Percentiles rank a stretch among this genome's conserved stretches.
phyloP scores from a whole-genome alignment of 1,140 invertebrate genomes.

The Acromyrmex heyeri region DNA sequence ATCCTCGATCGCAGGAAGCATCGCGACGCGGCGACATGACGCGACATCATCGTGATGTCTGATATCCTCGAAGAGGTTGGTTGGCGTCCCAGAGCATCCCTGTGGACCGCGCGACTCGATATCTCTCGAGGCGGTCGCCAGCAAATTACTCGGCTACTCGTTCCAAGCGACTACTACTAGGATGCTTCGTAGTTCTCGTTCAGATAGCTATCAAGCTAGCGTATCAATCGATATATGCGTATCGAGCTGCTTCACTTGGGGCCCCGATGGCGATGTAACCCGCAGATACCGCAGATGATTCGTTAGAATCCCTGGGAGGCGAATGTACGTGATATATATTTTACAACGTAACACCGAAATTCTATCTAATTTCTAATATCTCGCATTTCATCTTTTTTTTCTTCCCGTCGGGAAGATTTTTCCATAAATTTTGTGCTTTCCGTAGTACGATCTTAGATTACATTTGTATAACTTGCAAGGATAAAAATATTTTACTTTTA shows the following conservation, averaged over 20 bases:
- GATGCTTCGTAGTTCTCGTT: conserved; percentile 42
- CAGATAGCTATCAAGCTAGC: conserved; percentile 64
- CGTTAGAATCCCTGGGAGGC: conserved; percentile 28
- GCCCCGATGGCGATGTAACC: conserved; percentile 31
- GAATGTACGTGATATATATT: not conserved
- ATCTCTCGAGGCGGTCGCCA: conserved; percentile 61
- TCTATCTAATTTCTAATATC: not conserved
- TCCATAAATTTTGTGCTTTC: conserved; percentile 19
- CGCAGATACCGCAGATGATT: conserved; percentile 46
- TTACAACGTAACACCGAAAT: not conserved
- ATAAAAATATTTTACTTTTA: not conserved
- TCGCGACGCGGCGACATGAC: conserved; percentile 35
- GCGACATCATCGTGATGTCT: conserved; percentile 6
- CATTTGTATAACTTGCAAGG: not conserved
- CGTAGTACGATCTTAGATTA: not conserved
- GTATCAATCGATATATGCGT: conserved; percentile 46
- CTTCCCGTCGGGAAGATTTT: not conserved
- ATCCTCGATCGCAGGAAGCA: conserved; percentile 60
- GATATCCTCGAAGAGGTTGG: conserved; percentile 29
- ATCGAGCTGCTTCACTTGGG: conserved; percentile 9
- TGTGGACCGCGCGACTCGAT: conserved; percentile 6
- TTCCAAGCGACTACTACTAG: conserved; percentile 29
- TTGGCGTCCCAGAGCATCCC: not conserved
- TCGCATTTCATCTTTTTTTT: conserved; percentile 2
- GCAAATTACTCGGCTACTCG: conserved; percentile 64